Evolutionary conservation across 2,113 vertebrate species (phyloP).

Genomic region (Neoarius graeffei): DNA sequence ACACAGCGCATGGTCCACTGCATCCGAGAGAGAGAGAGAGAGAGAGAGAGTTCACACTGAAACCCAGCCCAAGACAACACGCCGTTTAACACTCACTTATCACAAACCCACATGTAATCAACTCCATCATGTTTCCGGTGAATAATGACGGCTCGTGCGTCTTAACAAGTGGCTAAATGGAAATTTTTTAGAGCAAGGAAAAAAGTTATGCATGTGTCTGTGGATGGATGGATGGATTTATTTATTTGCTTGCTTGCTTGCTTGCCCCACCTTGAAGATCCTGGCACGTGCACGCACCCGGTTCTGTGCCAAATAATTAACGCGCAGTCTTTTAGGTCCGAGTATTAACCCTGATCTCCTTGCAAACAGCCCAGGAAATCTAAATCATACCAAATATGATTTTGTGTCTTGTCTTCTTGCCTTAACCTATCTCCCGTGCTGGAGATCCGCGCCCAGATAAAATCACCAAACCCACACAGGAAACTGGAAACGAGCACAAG

Average conservation of each 20-base stretch:
- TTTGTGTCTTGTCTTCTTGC: not conserved
- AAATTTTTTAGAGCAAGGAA: not conserved
- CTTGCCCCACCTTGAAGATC: not conserved
- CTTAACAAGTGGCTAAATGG: not conserved
- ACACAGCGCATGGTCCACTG: slow-evolving; percentile 90
- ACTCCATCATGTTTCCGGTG: not conserved
- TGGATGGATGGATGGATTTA: too few relatives aligned
- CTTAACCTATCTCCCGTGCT: not conserved
- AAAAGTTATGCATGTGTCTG: not conserved
- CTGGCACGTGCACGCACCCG: not conserved
- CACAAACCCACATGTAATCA: not conserved
- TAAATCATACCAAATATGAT: too few relatives aligned
- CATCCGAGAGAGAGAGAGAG: slow-evolving; percentile 47
- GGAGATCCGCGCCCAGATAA: not conserved
- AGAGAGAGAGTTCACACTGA: not conserved
- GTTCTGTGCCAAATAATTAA: too few relatives aligned
- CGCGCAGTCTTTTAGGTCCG: not conserved
- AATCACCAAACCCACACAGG: not conserved
- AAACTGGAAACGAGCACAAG: not conserved
- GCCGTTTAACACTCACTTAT: not conserved
- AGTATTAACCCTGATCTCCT: not conserved
- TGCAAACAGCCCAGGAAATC: not conserved
- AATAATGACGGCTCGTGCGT: not conserved
- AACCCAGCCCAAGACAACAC: not conserved
- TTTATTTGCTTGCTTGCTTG: not conserved